Base-by-base conservation (phyloP, 2,113 vertebrate genomes). In the Phasianus colchicus region DNA sequence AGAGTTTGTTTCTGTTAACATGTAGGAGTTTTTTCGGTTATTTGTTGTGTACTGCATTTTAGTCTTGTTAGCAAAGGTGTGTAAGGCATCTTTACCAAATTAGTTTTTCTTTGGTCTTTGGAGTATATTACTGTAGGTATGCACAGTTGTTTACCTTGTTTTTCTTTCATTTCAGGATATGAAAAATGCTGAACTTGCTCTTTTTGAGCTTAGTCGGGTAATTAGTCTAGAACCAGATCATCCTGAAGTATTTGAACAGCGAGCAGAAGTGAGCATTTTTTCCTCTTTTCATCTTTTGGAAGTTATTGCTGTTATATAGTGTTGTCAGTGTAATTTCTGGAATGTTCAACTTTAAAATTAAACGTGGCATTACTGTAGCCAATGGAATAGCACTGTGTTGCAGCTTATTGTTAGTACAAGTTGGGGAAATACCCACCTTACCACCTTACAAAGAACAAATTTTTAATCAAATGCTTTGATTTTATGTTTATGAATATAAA, bases 161-260 rank as follows among this genome's bases (percentile, higher is more conserved):
- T 65, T 89, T 88, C 90, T 96, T 47, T 93, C 57, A 92, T 96
- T 97, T 91, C 98, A 99, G 99, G 99, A 99, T 92, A 98, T 99
- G 91, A 99, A 99, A 96, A 99, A 99, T 72, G 98, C 99, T 90
- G 99, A 99, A 88, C 97, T 99, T 97, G 99, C 99, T 57, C 96
- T 99, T 52, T 99, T 98, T 74, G 99, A 99, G 96, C 97, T 99
- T 85, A 99, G 98, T 96, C 97, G 99, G 94, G 99, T 99, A 89
- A 98, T 99, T 91, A 96, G 98, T 55, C 97, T 99, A 67, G 98
- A 99, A 95, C 99, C 99, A 29, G 98, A 98, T 97, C 98, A 97
- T 95, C 99, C 99, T 16, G 99, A 99, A 98, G 99, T 99, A 64
- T 99, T 98, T 91, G 99, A 99, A 81, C 99, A 99, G 97, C 98